Evolutionary conservation across 2,797 vertebrate genomes (phyloP).

Genomic region (Chloroceryle inda): DNA sequence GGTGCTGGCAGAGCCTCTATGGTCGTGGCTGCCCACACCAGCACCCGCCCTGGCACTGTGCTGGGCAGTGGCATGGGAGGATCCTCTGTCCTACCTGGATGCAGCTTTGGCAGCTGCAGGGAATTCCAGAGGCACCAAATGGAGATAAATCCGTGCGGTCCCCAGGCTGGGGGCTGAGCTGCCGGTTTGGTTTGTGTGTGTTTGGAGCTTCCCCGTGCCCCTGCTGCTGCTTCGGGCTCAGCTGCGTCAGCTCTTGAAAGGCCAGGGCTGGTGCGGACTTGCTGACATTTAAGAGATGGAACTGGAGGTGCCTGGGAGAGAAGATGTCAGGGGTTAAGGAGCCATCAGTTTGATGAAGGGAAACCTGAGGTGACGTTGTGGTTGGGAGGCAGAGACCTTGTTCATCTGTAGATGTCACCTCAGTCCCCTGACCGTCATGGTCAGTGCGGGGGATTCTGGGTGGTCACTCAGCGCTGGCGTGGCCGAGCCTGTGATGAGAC

Average conservation of each 20-base stretch:
- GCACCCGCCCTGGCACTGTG: rapidly evolving
- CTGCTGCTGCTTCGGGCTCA: neutral
- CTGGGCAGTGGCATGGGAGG: no score
- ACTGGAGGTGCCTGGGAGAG: neutral
- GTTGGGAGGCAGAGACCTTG: neutral
- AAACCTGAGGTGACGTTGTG: neutral
- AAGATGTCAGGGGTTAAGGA: neutral
- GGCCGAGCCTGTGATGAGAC: neutral
- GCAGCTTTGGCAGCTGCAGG: neutral
- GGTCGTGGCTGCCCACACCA: neutral
- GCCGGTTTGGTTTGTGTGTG: neutral
- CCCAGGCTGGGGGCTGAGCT: neutral
- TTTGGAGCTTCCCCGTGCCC: neutral
- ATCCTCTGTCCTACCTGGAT: neutral
- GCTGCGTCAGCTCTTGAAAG: neutral
- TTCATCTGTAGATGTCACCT: neutral
- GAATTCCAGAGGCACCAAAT: neutral
- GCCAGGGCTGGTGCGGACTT: neutral
- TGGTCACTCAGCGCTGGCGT: rapidly evolving
- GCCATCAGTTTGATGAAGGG: neutral
- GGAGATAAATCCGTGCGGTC: neutral
- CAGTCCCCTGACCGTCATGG: rapidly evolving
- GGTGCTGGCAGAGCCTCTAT: neutral
- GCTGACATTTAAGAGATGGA: neutral
- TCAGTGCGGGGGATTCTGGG: rapidly evolving